Evolutionary conservation across 2,888 invertebrate species (phyloP).

Genomic region (Spicauda simplicius): DNA sequence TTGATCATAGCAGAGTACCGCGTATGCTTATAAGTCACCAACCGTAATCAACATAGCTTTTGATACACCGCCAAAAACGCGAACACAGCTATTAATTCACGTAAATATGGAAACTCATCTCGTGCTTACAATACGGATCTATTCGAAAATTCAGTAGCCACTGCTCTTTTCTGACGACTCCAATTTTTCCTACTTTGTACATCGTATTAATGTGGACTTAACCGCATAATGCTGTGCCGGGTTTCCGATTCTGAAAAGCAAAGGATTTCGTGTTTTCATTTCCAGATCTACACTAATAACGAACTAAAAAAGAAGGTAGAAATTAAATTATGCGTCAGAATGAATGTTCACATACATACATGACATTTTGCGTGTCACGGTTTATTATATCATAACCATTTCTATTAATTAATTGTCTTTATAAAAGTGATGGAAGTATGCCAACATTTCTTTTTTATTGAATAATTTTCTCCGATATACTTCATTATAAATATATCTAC

Average conservation of each 20-base stretch:
- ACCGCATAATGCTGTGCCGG: conserved; percentile 26
- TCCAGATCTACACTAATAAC: background rate
- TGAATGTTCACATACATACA: no score
- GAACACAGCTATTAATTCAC: conserved; percentile 22
- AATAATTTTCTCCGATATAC: no score
- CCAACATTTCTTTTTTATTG: no score
- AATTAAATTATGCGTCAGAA: no score
- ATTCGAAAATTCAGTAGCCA: conserved; percentile 14
- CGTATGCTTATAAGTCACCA: conserved; percentile 26
- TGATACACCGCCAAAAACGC: conserved; percentile 30
- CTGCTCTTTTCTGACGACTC: conserved; percentile 19
- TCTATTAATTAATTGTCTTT: no score
- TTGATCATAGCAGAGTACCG: conserved; percentile 15
- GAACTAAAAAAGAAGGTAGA: background rate
- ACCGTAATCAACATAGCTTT: conserved; percentile 30
- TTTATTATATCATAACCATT: no score
- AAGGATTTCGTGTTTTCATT: conserved; percentile 4
- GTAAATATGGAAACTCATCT: conserved; percentile 27
- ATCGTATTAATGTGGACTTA: conserved; percentile 21
- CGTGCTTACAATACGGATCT: conserved; percentile 29
- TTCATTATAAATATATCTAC: no score
- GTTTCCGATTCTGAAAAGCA: conserved; percentile 3
- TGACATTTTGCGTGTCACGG: no score
- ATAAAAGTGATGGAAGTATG: no score
- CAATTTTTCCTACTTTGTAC: conserved; percentile 19